Conservation (phyloP, 2,797 vertebrate genomes). For the Coluber constrictor region DNA sequence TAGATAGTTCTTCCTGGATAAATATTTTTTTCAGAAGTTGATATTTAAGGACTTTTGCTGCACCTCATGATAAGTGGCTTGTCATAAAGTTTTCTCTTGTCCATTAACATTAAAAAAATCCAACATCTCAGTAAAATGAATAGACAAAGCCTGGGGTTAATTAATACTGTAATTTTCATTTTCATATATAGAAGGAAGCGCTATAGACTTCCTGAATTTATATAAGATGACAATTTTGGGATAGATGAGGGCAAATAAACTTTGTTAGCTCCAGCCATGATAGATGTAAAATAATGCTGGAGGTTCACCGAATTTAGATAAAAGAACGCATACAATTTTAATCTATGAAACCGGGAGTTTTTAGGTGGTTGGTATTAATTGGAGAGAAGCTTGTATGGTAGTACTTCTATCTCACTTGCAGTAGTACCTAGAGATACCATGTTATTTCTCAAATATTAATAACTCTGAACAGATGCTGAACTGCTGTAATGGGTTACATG, state of each 20-base stretch:
- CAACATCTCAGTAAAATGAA: neutral
- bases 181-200: neutral
- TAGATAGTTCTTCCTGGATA: neutral
- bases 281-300: neutral
- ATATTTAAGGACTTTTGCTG: neutral
- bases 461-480: neutral
- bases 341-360: neutral
- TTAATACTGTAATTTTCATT: neutral
- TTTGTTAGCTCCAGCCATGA: neutral
- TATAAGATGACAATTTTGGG: neutral
- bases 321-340: neutral
- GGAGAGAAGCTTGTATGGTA: neutral
- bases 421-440: neutral
- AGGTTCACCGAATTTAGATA: neutral
- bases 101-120: neutral
- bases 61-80: neutral
- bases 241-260: neutral
- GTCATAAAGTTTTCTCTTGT: neutral
- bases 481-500: neutral
- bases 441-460: neutral
- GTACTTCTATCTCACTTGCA: neutral
- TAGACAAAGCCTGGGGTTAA: neutral
- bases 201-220: neutral
- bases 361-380: neutral
- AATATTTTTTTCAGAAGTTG: neutral